Percentiles rank a stretch among this genome's conserved stretches.
phyloP scores from a whole-genome alignment of 2,113 vertebrate species.

The Dendropsophus ebraccatus region DNA sequence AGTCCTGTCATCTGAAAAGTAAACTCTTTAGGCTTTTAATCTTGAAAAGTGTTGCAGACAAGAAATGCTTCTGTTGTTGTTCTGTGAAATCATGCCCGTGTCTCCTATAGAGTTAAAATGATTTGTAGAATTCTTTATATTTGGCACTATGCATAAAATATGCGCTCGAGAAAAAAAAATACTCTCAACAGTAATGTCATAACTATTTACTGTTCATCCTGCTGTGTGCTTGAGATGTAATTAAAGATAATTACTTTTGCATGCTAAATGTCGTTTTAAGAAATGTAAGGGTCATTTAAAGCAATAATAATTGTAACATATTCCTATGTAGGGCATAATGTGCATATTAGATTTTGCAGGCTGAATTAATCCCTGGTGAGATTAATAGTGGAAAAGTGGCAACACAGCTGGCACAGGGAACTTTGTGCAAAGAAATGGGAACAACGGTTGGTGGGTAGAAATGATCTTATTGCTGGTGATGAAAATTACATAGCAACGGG shows the following conservation, averaged over 20 bases:
- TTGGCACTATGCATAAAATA: constrained; percentile 26
- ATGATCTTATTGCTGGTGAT: constrained; percentile 13
- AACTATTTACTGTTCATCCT: constrained; percentile 56
- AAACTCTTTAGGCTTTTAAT: no score
- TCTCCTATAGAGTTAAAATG: neutral
- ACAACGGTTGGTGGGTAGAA: constrained; percentile 31
- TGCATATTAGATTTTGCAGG: constrained; percentile 50
- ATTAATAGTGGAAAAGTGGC: constrained; percentile 37
- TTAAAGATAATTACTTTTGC: constrained; percentile 56
- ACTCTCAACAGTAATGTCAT: constrained; percentile 52
- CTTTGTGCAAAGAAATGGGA: neutral
- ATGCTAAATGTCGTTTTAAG: constrained; percentile 50
- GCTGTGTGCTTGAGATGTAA: constrained; percentile 54
- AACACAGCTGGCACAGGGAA: constrained; percentile 23
- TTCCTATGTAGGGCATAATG: constrained; percentile 53
- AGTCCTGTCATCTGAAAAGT: no score
- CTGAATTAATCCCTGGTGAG: constrained; percentile 41
- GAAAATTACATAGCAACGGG: neutral
- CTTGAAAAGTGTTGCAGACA: neutral
- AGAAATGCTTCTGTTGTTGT: neutral
- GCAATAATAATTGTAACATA: constrained; percentile 50
- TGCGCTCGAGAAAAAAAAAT: constrained; percentile 31
- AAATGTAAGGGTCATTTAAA: constrained; percentile 55
- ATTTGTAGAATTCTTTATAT: constrained; percentile 18
- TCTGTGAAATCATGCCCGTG: neutral